Evolutionary conservation across 2,888 invertebrate species (phyloP).

Genomic region (Tipula lateralis): DNA sequence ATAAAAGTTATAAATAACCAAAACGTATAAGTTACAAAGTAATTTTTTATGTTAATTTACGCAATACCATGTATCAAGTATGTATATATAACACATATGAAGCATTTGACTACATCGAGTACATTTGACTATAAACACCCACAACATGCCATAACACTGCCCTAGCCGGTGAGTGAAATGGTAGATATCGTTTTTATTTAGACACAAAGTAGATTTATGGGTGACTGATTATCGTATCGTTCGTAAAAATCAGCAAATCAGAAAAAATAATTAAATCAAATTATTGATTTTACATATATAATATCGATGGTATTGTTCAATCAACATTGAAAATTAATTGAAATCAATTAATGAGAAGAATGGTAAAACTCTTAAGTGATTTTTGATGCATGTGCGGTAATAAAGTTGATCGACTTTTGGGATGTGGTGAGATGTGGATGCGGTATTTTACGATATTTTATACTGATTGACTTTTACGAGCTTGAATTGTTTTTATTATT

Average conservation of each 20-base stretch:
- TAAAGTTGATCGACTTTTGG: background rate
- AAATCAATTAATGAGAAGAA: background rate
- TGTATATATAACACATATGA: background rate
- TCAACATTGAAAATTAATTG: background rate
- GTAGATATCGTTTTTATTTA: background rate
- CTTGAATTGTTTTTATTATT: background rate
- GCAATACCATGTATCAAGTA: background rate
- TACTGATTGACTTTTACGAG: background rate
- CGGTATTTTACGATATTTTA: background rate
- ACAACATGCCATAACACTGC: background rate
- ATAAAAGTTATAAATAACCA: background rate
- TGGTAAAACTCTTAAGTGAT: background rate
- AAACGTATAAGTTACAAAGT: background rate
- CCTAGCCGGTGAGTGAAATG: background rate
- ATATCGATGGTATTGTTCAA: background rate
- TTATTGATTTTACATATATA: background rate
- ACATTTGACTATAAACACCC: background rate
- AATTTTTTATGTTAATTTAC: background rate
- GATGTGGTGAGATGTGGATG: background rate
- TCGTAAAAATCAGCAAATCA: background rate
- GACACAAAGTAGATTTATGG: background rate
- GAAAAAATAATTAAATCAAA: background rate
- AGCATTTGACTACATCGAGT: no score
- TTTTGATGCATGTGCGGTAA: background rate
- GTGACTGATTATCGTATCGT: background rate